Conservation (phyloP, 2,888 invertebrate species). For the Bedellia somnulentella region DNA sequence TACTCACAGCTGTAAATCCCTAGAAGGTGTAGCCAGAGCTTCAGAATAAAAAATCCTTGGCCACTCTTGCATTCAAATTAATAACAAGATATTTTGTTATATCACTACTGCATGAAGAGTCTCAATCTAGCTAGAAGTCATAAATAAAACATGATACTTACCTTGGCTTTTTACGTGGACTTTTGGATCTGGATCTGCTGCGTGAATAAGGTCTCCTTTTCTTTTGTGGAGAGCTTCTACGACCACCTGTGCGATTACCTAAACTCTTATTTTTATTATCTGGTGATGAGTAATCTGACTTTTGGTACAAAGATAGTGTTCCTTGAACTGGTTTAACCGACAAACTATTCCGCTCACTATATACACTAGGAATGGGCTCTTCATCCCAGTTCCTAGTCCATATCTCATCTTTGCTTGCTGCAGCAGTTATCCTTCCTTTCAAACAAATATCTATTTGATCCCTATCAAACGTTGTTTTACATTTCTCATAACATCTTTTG, state of each 20-base stretch:
- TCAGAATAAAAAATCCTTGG: no score
- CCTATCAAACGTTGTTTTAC: constrained; percentile 83
- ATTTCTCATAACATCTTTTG: constrained; percentile 88
- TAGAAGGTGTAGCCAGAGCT: no score
- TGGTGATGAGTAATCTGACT: constrained; percentile 22
- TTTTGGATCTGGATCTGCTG: constrained; percentile 42
- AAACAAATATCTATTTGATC: constrained; percentile 93
- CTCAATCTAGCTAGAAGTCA: no score
- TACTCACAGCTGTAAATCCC: no score
- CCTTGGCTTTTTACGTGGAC: constrained; percentile 55
- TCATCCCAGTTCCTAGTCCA: constrained; percentile 93
- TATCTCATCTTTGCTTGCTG: constrained; percentile 84
- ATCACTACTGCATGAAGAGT: no score
- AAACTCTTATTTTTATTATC: constrained; percentile 21
- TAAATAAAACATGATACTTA: no score
- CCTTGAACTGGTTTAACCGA: constrained; percentile 65
- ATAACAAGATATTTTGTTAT: no score
- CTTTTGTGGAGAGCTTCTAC: constrained; percentile 34
- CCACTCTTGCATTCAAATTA: no score
- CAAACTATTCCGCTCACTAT: constrained; percentile 73
- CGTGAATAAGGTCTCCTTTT: constrained; percentile 32
- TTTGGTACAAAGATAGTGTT: constrained; percentile 63
- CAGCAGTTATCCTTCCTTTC: constrained; percentile 90
- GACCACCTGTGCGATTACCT: constrained; percentile 19
- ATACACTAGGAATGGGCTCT: constrained; percentile 88